A percentile compares a stretch with the other conserved stretches of the same genome.
These are phyloP conservation scores for Syrista parreyssii DNA, from an alignment of 2,888 invertebrate species.

Conservation along the genomic window DNA sequence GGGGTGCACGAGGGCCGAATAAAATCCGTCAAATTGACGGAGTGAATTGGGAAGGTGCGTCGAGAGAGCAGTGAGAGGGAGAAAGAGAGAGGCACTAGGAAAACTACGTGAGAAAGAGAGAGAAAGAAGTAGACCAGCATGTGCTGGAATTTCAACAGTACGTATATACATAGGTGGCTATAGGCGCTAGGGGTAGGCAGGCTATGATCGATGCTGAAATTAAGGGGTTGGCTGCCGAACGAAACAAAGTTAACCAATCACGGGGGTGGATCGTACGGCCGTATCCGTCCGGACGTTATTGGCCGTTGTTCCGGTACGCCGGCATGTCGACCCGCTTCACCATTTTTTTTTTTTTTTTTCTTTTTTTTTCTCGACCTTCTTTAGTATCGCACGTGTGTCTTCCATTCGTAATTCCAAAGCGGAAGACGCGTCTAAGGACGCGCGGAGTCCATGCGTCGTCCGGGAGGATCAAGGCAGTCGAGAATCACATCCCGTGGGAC, in stretches of 20 bases:
- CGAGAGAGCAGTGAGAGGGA: slow-evolving; percentile 32
- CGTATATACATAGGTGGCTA: not conserved
- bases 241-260: slow-evolving; percentile 61
- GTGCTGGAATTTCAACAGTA: not conserved
- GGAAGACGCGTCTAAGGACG: not conserved
- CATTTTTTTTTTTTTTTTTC: slow-evolving; percentile 43
- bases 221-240: slow-evolving; percentile 52
- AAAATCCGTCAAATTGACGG: slow-evolving; percentile 49
- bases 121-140: not conserved
- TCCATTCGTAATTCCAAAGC: not conserved
- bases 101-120: not conserved
- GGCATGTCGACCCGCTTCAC: slow-evolving; percentile 39
- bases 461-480: not conserved
- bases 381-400: not conserved
- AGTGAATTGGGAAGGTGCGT: slow-evolving; percentile 34
- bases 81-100: slow-evolving; percentile 11
- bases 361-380: slow-evolving; percentile 25
- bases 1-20: slow-evolving; percentile 38
- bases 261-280: slow-evolving; percentile 36
- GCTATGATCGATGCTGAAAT: slow-evolving; percentile 58
- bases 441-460: not conserved
- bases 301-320: slow-evolving; percentile 37
- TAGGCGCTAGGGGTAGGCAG: slow-evolving; percentile 19
- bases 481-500: not conserved
- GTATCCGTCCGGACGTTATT: slow-evolving; percentile 43